Evolutionary conservation across 2,113 vertebrate genomes (phyloP).

Genomic region (Elanus axillaris): DNA sequence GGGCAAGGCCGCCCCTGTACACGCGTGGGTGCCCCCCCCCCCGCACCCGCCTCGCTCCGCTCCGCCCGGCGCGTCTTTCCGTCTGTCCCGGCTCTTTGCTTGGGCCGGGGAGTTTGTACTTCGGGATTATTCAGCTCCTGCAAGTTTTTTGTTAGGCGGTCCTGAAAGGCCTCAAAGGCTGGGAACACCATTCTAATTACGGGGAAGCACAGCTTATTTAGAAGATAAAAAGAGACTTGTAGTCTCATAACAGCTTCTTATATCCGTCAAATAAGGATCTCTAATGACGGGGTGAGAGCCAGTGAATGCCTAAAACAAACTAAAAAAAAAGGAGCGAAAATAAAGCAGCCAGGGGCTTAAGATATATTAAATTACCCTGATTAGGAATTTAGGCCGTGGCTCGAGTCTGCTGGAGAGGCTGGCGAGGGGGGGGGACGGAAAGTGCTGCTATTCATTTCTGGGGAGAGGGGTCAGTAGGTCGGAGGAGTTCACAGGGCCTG

Average conservation of each 20-base stretch:
- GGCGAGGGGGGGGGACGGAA: slow-evolving; percentile 75
- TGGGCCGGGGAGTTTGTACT: slow-evolving; percentile 62
- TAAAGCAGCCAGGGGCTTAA: slow-evolving; percentile 89
- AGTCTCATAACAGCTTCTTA: slow-evolving; percentile 81
- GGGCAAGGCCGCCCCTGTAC: background rate
- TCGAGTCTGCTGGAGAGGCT: slow-evolving; percentile 88
- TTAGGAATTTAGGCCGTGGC: slow-evolving; percentile 92
- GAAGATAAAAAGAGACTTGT: slow-evolving; percentile 81
- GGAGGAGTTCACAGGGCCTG: slow-evolving; percentile 91
- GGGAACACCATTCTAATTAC: slow-evolving; percentile 84
- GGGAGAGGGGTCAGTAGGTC: slow-evolving; percentile 93
- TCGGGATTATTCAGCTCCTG: slow-evolving; percentile 69
- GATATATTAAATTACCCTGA: slow-evolving; percentile 99
- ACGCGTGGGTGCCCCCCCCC: background rate
- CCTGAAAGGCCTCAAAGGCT: slow-evolving; percentile 82
- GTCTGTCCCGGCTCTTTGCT: slow-evolving; percentile 56
- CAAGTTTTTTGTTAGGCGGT: slow-evolving; percentile 72
- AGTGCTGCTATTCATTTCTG: slow-evolving; percentile 88
- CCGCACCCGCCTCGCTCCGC: background rate
- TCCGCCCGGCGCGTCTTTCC: too few species aligned
- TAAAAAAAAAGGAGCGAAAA: slow-evolving; percentile 83
- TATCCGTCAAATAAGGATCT: slow-evolving; percentile 80
- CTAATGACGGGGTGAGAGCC: slow-evolving; percentile 85
- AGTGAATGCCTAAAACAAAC: slow-evolving; percentile 94
- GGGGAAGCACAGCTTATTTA: slow-evolving; percentile 80